These are phyloP conservation scores for Stichopus horrens DNA, from an alignment of 53 echinoderm and acorn worm genomes.

Conservation along the genomic window DNA sequence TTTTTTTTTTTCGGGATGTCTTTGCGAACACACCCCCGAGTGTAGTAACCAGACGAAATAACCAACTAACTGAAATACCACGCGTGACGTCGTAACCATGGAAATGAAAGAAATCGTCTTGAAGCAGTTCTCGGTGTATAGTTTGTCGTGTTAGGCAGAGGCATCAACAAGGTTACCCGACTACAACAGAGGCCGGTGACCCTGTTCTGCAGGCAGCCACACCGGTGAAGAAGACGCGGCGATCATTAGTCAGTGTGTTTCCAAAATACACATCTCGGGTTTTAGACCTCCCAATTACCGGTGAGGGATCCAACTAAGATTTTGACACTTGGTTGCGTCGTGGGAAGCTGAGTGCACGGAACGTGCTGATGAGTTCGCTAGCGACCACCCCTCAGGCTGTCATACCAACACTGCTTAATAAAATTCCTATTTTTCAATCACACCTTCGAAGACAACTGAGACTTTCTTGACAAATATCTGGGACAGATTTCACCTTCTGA, in stretches of 20 bases:
- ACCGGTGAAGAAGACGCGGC: background rate
- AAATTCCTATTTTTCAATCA: conserved; percentile 47
- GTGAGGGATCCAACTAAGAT: conserved; percentile 28
- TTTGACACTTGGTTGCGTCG: conserved; percentile 45
- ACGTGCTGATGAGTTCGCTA: conserved; percentile 44
- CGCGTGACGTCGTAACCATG: too few species aligned
- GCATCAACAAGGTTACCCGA: background rate
- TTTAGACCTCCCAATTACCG: conserved; percentile 26
- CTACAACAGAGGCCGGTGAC: background rate
- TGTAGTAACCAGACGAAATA: too few species aligned
- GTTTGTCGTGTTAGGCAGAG: background rate
- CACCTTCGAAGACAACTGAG: conserved; percentile 44
- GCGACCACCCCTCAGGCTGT: conserved; percentile 45
- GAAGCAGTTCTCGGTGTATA: too few species aligned
- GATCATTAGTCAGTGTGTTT: background rate
- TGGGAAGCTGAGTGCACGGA: conserved; percentile 42
- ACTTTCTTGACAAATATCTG: conserved; percentile 47
- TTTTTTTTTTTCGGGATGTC: too few species aligned
- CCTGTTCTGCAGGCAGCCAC: background rate
- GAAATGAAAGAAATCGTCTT: too few species aligned
- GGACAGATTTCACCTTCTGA: conserved; percentile 38
- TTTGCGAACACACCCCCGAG: too few species aligned
- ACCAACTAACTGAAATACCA: too few species aligned
- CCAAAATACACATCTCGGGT: background rate
- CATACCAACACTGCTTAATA: conserved; percentile 41